These are phyloP conservation scores for Nomada ruficornis DNA, from an alignment of 2,888 invertebrate genomes.

Conservation along the genomic window DNA sequence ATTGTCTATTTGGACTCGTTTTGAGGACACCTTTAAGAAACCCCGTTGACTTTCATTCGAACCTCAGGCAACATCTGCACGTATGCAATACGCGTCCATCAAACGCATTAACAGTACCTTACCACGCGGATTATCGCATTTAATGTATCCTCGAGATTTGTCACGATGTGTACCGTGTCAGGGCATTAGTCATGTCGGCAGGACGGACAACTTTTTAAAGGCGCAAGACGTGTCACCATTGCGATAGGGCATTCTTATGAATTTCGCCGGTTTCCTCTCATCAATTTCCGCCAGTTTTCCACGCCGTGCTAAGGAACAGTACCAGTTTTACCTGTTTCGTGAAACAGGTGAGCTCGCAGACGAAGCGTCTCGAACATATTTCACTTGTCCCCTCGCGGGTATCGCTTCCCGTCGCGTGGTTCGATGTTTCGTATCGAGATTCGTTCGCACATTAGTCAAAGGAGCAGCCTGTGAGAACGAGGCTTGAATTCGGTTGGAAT, in stretches of 20 bases:
- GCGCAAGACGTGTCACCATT: constrained; percentile 1
- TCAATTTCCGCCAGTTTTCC: constrained; percentile 29
- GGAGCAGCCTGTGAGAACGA: constrained; percentile 40
- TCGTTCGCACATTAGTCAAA: constrained; percentile 49
- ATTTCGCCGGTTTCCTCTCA: constrained; percentile 26
- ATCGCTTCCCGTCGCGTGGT: background rate
- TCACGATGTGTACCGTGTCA: constrained; percentile 11
- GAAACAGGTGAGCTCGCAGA: background rate
- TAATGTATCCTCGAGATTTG: constrained; percentile 39
- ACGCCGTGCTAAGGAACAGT: background rate
- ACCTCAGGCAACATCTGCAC: background rate
- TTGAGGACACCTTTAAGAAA: background rate
- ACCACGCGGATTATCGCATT: constrained; percentile 42
- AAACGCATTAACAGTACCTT: constrained; percentile 31
- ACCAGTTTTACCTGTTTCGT: constrained; percentile 30
- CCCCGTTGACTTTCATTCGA: constrained; percentile 8
- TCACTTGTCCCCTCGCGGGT: constrained; percentile 1
- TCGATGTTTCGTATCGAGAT: constrained; percentile 4
- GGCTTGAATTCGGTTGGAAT: constrained; percentile 7
- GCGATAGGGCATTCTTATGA: constrained; percentile 5
- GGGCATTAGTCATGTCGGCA: constrained; percentile 51
- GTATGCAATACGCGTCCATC: too few species aligned
- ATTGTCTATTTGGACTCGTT: too few species aligned
- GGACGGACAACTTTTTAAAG: constrained; percentile 12
- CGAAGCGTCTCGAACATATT: constrained; percentile 1